A percentile compares a stretch with the other conserved stretches of the same genome.
Evolutionary conservation across 2,113 vertebrate species (phyloP).

Genomic region (Festucalex cinctus): DNA sequence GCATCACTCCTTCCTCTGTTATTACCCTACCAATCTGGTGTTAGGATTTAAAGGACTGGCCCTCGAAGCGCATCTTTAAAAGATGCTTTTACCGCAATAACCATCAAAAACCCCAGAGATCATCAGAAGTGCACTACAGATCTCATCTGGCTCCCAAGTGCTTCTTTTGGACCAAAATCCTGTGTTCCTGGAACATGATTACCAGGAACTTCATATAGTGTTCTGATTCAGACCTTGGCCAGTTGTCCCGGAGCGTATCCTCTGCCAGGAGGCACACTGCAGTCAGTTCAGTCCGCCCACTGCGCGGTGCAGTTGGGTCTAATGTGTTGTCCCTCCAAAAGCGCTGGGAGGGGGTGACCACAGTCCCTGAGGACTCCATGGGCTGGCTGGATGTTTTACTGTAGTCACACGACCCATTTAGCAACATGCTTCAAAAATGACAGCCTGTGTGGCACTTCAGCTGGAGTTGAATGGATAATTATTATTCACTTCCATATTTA

Average conservation of each 20-base stretch:
- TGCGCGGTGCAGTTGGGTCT: conserved; percentile 15
- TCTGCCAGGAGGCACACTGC: conserved; percentile 23
- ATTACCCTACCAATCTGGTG: conserved; percentile 29
- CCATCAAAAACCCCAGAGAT: conserved; percentile 41
- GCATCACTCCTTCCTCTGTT: conserved; percentile 40
- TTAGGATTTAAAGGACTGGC: conserved; percentile 39
- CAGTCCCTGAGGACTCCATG: conserved; percentile 14
- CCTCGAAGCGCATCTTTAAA: conserved; percentile 42
- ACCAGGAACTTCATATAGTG: conserved; percentile 24
- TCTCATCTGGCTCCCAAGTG: conserved; percentile 37
- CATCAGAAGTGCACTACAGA: conserved; percentile 37
- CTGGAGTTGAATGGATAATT: not conserved
- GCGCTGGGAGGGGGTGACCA: conserved; percentile 27
- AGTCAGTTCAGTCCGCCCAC: conserved; percentile 12
- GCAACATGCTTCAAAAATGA: conserved; percentile 49
- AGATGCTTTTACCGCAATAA: conserved; percentile 48
- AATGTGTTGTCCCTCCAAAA: conserved; percentile 23
- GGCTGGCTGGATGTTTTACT: conserved; percentile 23
- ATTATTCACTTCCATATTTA: too few relatives aligned
- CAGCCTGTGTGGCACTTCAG: conserved; percentile 35
- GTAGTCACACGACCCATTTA: conserved; percentile 46
- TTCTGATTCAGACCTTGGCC: conserved; percentile 38
- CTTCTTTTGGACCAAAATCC: conserved; percentile 42
- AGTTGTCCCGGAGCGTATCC: conserved; percentile 21
- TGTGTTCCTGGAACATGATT: conserved; percentile 38